phyloP scores from a whole-genome alignment of 2,797 vertebrate species.

The Oreochromis mossambicus region DNA sequence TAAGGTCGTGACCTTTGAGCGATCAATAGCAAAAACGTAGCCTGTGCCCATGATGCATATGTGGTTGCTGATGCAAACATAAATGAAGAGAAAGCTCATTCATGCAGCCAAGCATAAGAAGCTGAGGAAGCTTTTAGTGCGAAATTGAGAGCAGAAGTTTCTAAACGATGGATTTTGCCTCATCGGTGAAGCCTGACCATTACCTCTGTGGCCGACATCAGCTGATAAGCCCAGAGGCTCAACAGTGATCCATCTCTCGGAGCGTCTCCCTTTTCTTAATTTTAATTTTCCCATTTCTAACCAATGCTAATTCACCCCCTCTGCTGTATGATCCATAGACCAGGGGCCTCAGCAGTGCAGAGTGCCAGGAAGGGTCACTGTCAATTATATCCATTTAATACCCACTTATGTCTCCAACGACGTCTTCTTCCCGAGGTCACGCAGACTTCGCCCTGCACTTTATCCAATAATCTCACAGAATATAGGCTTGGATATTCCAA shows the following conservation, averaged over 20 bases:
- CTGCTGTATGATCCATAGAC: conserved; percentile 74
- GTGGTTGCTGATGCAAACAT: conserved; percentile 5
- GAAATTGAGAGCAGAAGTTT: conserved; percentile 34
- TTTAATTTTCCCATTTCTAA: conserved; percentile 67
- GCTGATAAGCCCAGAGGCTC: conserved; percentile 61
- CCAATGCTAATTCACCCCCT: conserved; percentile 72
- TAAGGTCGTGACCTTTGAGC: conserved; percentile 41
- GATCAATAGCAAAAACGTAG: conserved; percentile 61
- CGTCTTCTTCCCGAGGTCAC: conserved; percentile 75
- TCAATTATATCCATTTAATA: conserved; percentile 88
- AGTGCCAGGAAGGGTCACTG: conserved; percentile 81
- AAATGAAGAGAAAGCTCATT: not conserved
- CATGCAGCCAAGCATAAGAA: not conserved
- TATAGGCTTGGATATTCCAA: conserved; percentile 79
- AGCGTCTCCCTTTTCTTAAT: conserved; percentile 59
- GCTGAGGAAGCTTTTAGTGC: not conserved
- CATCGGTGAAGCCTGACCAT: conserved; percentile 15
- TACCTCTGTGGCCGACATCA: conserved; percentile 50
- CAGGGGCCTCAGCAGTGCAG: conserved; percentile 54
- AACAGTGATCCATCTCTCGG: conserved; percentile 58
- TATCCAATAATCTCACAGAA: conserved; percentile 84
- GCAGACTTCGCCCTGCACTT: conserved; percentile 77
- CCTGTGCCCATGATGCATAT: conserved; percentile 6
- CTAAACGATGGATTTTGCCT: conserved; percentile 38
- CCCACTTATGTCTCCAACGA: conserved; percentile 81